Conservation (phyloP, 2,113 vertebrate genomes). For the Triplophysa dalaica region DNA sequence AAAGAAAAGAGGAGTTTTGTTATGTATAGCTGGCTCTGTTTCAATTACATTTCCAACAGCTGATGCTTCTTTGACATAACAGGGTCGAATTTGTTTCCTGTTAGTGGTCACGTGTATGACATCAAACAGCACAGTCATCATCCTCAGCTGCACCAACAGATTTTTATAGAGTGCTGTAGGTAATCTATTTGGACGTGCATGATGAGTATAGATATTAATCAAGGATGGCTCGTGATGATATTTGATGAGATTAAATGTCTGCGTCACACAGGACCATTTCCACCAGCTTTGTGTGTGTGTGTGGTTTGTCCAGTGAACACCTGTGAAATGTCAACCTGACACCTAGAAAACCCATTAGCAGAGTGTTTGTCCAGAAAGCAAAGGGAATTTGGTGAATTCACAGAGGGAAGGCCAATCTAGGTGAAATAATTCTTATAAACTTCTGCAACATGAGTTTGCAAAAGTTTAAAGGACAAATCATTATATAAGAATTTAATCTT, state of each 20-base stretch:
- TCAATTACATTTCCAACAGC: background rate
- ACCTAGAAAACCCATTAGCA: background rate
- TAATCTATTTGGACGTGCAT: background rate
- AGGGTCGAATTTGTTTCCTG: background rate
- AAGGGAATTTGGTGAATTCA: background rate
- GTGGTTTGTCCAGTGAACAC: background rate
- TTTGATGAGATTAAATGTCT: slow-evolving; percentile 41
- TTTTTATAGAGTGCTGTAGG: background rate
- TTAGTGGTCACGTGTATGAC: background rate
- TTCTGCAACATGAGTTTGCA: background rate
- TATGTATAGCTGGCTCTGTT: background rate
- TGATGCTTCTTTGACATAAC: slow-evolving; percentile 1
- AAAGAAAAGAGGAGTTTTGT: background rate
- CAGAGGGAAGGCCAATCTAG: background rate
- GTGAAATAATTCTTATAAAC: background rate
- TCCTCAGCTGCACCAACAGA: background rate
- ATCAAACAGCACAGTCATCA: background rate
- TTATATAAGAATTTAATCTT: background rate
- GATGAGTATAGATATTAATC: slow-evolving; percentile 25
- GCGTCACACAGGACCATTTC: slow-evolving; percentile 12
- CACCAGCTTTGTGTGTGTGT: background rate
- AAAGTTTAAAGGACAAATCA: background rate
- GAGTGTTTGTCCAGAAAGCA: background rate
- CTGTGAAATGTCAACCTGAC: background rate
- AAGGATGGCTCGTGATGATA: background rate